phyloP scores from a whole-genome alignment of 2,797 vertebrate species.

The Leucoraja ocellata region DNA sequence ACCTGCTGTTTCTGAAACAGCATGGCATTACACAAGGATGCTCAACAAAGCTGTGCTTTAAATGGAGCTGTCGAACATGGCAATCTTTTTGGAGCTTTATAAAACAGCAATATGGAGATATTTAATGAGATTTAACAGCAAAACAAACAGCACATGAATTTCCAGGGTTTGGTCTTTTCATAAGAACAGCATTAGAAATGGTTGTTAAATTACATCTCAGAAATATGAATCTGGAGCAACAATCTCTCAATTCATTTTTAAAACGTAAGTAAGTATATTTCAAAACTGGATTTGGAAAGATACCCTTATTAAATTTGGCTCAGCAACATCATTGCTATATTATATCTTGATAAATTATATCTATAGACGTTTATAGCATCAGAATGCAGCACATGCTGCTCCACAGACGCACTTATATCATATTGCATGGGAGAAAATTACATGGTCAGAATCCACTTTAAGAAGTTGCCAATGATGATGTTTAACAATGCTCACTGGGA shows the following conservation, averaged over 20 bases:
- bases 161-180: background rate
- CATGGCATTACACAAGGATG: too few relatives aligned
- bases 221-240: background rate
- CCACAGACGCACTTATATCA: background rate
- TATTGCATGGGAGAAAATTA: background rate
- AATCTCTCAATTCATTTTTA: background rate
- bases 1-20: too few relatives aligned
- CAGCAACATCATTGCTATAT: background rate
- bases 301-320: background rate
- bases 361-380: background rate
- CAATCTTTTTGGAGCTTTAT: too few relatives aligned
- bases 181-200: background rate
- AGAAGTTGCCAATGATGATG: background rate
- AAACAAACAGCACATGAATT: too few relatives aligned
- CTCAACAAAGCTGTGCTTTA: too few relatives aligned
- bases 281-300: background rate
- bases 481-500: background rate
- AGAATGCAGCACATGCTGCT: background rate
- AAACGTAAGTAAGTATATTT: background rate
- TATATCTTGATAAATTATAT: background rate
- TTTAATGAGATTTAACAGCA: too few relatives aligned
- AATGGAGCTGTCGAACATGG: too few relatives aligned
- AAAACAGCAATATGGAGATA: too few relatives aligned
- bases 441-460: background rate
- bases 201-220: background rate